Percentiles rank a stretch among this genome's conserved stretches.
Evolutionary conservation across 2,113 vertebrate species (phyloP).

Genomic region (Micronycteris hirsuta): DNA sequence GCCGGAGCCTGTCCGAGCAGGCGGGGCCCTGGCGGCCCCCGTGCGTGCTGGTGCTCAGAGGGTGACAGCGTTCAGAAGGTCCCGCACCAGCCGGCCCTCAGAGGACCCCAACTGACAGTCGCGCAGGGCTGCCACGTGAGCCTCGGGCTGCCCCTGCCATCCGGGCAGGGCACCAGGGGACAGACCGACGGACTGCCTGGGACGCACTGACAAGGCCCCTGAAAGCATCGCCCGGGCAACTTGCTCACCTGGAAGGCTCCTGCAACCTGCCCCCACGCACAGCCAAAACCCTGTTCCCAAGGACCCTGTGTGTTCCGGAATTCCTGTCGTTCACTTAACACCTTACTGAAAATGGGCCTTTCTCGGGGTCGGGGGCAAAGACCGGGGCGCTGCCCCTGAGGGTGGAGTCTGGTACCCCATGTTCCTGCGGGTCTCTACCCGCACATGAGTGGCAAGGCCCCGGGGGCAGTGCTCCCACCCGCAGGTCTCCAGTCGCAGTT

Average conservation of each 20-base stretch:
- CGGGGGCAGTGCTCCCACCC: too few relatives aligned
- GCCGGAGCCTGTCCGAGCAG: neutral
- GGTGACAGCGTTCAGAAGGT: neutral
- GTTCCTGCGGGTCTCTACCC: neutral
- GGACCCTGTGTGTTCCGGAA: neutral
- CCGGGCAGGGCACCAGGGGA: neutral
- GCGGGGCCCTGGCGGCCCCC: neutral
- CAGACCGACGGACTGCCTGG: neutral
- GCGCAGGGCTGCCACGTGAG: neutral
- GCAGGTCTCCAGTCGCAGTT: neutral
- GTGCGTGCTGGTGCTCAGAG: neutral
- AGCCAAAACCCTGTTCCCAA: neutral
- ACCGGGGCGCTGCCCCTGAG: neutral
- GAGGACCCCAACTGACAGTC: neutral
- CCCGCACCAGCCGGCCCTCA: neutral
- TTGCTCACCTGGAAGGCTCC: neutral
- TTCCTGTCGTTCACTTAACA: too few relatives aligned
- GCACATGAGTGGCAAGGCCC: too few relatives aligned
- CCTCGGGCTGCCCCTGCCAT: fast-evolving
- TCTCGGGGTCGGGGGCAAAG: neutral
- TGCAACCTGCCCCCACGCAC: neutral
- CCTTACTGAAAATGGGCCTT: neutral
- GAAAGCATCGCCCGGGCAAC: neutral
- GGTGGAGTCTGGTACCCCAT: neutral
- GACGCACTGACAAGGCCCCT: neutral